Percentiles rank a stretch among this genome's conserved stretches.
These are phyloP conservation scores for Conus ventricosus DNA, from an alignment of 1,140 invertebrate genomes.

Conservation along the genomic window DNA sequence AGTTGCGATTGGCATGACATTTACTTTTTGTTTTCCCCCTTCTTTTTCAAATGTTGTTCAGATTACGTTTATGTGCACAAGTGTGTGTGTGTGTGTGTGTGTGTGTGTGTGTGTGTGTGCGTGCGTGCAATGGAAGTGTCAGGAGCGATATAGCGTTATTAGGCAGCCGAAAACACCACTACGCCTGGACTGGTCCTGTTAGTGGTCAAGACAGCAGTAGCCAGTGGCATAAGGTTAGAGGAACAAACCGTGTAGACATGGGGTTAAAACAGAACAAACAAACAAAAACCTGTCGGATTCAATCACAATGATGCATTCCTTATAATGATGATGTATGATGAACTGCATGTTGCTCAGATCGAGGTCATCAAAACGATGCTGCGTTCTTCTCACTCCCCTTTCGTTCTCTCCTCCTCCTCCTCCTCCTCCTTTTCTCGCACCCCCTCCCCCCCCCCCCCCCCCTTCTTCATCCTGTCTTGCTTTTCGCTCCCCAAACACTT, in stretches of 20 bases:
- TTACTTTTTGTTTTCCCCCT: neutral
- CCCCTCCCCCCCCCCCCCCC: too few relatives aligned
- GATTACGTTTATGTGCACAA: too few relatives aligned
- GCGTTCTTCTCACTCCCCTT: too few relatives aligned
- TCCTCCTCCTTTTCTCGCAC: too few relatives aligned
- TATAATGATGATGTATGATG: neutral
- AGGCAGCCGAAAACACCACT: neutral
- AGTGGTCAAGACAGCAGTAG: neutral
- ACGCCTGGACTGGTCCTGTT: neutral
- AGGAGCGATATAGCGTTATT: neutral
- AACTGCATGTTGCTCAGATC: neutral
- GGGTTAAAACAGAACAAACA: neutral
- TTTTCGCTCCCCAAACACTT: too few relatives aligned
- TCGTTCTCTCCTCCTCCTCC: too few relatives aligned
- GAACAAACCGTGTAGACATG: neutral
- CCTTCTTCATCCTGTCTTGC: too few relatives aligned
- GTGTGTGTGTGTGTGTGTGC: too few relatives aligned
- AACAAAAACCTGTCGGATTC: too few relatives aligned
- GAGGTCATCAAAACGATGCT: neutral
- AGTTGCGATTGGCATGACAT: neutral
- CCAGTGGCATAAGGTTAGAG: neutral
- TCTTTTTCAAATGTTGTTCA: neutral
- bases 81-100: constrained; percentile 10
- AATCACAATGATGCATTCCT: neutral
- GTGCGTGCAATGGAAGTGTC: neutral